phyloP scores from a whole-genome alignment of 2,113 vertebrate species.

The Delphinapterus leucas region DNA sequence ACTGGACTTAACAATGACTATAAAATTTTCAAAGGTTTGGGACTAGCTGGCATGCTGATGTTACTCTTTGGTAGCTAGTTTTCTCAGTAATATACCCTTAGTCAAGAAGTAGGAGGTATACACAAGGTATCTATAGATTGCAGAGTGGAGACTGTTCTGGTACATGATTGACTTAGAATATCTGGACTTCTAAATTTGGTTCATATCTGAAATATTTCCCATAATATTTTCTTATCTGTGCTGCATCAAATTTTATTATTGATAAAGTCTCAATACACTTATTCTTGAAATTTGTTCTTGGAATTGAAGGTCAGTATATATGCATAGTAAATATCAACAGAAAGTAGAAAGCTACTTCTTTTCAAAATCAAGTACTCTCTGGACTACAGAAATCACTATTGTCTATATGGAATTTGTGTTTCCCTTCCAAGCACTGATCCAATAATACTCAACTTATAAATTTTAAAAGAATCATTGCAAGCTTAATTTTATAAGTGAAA shows the following conservation, averaged over 20 bases:
- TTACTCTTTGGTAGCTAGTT: not conserved
- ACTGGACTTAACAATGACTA: not conserved
- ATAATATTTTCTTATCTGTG: not conserved
- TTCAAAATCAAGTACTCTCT: not conserved
- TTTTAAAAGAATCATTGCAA: not conserved
- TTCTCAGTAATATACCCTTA: not conserved
- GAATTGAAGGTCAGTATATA: not conserved
- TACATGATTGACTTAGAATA: not conserved
- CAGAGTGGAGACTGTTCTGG: not conserved
- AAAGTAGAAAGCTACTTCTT: not conserved
- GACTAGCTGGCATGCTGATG: not conserved
- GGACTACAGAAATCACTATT: not conserved
- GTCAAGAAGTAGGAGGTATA: not conserved
- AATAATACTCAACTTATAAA: not conserved
- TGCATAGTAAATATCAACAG: not conserved
- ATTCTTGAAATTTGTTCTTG: not conserved
- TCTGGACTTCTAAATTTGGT: not conserved
- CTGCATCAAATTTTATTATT: not conserved
- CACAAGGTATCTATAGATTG: not conserved
- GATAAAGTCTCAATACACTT: not conserved
- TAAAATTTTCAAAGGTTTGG: not conserved
- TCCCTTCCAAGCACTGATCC: not conserved
- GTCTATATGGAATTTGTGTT: not conserved
- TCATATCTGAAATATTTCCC: not conserved
- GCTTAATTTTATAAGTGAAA: not conserved